Percentiles rank a stretch among this genome's conserved stretches.
Evolutionary conservation across 2,113 vertebrate species (phyloP).

Genomic region (Maccullochella peelii): DNA sequence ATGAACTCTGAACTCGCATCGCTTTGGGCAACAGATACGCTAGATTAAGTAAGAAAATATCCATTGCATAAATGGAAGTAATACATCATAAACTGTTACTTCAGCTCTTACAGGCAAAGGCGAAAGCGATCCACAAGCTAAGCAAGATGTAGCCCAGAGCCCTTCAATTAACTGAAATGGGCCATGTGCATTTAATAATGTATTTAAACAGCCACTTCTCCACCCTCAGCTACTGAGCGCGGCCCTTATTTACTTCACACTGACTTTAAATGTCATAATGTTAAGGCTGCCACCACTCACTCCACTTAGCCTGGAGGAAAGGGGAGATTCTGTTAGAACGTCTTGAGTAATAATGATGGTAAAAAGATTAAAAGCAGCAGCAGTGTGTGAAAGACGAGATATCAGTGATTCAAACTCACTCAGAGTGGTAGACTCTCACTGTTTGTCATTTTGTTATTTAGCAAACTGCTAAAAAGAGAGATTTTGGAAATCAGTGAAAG

Average conservation of each 20-base stretch:
- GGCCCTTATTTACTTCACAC: conserved; percentile 40
- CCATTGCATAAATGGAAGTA: conserved; percentile 24
- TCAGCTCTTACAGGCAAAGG: background rate
- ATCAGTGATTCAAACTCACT: background rate
- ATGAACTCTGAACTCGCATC: background rate
- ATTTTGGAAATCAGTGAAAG: too few species aligned
- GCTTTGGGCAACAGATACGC: conserved; percentile 34
- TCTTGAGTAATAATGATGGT: background rate
- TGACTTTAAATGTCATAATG: conserved; percentile 36
- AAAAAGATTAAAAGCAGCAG: conserved; percentile 12
- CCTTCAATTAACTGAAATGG: conserved; percentile 50
- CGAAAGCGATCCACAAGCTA: background rate
- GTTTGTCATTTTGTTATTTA: background rate
- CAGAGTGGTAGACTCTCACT: background rate
- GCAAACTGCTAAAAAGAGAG: too few species aligned
- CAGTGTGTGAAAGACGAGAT: background rate
- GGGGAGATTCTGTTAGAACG: background rate
- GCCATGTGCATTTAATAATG: conserved; percentile 38
- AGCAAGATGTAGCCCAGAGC: conserved; percentile 42
- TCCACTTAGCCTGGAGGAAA: background rate
- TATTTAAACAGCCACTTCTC: conserved; percentile 33
- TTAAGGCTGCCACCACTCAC: conserved; percentile 21
- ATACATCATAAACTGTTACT: conserved; percentile 43
- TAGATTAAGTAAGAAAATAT: conserved; percentile 37
- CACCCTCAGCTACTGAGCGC: conserved; percentile 4